Evolutionary conservation across 1,140 invertebrate genomes (phyloP).

Genomic region (Saccostrea echinata): DNA sequence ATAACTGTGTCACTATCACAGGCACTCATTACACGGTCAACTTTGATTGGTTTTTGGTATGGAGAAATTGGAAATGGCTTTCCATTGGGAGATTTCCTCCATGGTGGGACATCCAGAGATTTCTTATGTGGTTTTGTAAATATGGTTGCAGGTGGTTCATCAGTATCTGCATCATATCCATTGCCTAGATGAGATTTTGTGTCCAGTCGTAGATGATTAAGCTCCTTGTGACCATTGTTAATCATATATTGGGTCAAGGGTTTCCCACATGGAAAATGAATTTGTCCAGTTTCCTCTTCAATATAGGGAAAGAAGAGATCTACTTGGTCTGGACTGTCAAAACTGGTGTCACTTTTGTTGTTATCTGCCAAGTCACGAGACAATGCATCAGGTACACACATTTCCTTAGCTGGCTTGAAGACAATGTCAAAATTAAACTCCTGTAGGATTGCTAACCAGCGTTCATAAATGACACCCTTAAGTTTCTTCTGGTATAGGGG

Average conservation of each 20-base stretch:
- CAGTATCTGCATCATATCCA: conserved; percentile 40
- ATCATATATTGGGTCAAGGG: background rate
- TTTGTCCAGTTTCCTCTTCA: background rate
- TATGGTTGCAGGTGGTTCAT: background rate
- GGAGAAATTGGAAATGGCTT: background rate
- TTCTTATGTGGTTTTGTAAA: no score
- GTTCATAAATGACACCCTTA: conserved; percentile 59
- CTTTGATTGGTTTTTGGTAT: background rate
- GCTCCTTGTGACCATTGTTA: background rate
- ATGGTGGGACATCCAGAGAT: no score
- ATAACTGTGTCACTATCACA: background rate
- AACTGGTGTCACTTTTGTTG: background rate
- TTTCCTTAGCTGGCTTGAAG: conserved; percentile 36
- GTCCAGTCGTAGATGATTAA: background rate
- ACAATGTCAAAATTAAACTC: conserved; percentile 40
- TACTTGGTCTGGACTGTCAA: background rate
- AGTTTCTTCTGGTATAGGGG: conserved; percentile 50
- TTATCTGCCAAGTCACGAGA: background rate
- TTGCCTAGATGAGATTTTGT: background rate
- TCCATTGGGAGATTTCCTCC: background rate
- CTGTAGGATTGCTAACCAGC: conserved; percentile 56
- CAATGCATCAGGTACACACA: background rate
- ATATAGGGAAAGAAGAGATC: conserved; percentile 35
- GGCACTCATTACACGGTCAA: background rate
- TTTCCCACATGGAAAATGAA: conserved; percentile 18